A percentile compares a stretch with the other conserved stretches of the same genome.
Evolutionary conservation across 2,888 invertebrate species (phyloP).

Genomic region (Crossocerus cetratus): DNA sequence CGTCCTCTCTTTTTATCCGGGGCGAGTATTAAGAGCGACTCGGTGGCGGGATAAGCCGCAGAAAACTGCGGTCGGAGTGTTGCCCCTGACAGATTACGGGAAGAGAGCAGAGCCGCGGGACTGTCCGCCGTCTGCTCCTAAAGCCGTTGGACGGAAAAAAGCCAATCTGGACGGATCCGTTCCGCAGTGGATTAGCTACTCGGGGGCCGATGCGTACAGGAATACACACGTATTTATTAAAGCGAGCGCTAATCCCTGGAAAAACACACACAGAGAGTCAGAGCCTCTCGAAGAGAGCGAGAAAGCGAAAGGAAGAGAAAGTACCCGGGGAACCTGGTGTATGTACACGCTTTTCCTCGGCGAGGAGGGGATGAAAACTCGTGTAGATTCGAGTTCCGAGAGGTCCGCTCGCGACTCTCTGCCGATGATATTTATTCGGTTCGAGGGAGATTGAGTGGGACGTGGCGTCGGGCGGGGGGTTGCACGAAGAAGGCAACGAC

Average conservation of each 20-base stretch:
- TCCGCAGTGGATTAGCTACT: slow-evolving; percentile 56
- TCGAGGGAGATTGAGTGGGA: background rate
- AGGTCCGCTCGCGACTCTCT: background rate
- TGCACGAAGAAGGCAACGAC: slow-evolving; percentile 2
- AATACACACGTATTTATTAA: slow-evolving; percentile 58
- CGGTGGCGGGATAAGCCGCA: slow-evolving; percentile 58
- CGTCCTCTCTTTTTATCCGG: slow-evolving; percentile 46
- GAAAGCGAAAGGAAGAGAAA: too few species aligned
- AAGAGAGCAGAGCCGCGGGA: slow-evolving; percentile 44
- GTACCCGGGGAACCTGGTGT: slow-evolving; percentile 8
- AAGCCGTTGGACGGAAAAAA: slow-evolving; percentile 51
- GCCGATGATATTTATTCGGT: slow-evolving; percentile 6
- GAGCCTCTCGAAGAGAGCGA: too few species aligned
- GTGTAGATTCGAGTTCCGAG: background rate
- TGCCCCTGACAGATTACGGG: slow-evolving; percentile 62
- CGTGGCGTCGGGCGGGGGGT: background rate
- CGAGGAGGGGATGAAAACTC: background rate
- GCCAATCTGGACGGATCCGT: slow-evolving; percentile 48
- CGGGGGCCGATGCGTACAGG: slow-evolving; percentile 53
- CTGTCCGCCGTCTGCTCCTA: slow-evolving; percentile 51
- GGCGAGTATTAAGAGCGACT: slow-evolving; percentile 45
- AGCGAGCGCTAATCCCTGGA: slow-evolving; percentile 52
- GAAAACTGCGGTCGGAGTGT: slow-evolving; percentile 56
- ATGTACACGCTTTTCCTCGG: slow-evolving; percentile 1
- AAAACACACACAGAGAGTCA: slow-evolving; percentile 46